Base-by-base conservation (phyloP, 1,140 invertebrate species). In the Globodera ellingtonae region DNA sequence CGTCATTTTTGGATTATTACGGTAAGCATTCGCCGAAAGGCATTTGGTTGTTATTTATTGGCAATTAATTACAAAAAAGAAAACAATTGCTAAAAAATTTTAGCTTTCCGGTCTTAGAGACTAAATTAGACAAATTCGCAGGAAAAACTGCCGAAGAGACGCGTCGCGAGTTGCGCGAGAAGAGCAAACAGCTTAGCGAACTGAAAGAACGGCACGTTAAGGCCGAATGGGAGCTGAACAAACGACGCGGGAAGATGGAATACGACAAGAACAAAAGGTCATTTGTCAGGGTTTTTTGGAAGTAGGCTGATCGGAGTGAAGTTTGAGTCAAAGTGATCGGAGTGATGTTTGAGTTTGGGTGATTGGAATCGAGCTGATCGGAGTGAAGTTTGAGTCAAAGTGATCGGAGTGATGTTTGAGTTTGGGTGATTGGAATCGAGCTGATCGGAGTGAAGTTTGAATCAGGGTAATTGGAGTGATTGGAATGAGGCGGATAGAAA, bases 181-280 rank as follows among this genome's bases (percentile, higher is more conserved):
- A 84, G 72, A 79, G 82, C 72, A 81, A 81, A 47, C 72, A 84
- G 56, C 52, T 73, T n/a, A 78, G 72, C 59, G 72, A 72, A 18
- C 66, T 89, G 15, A 79, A 79, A 7, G 81, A 84, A 35, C 77
- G 83, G 50, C 80, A 87, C 44, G 88, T 86, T 15, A 52, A 56
- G 13, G 67, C 86, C 46, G 87, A 88, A 50, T 59, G 88, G 66
- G 79, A 88, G 69, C 76, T 88, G 35, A 85, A 89, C 74, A 85
- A 89, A 52, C 72, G 84, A 13, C 74, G 87, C 72, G 86, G 88
- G 70, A 65, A 78, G n/a, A 75, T 69, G 67, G 87, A 88, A 74
- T 88, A 88, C 72, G 87, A 88, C 77, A 87, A 84, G 35, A 74
- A 89, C 48, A 88, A 89, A 73, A 79, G 87, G 87, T 89, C 59